phyloP scores from a whole-genome alignment of 1,140 invertebrate genomes.

The Stratiolaelaps scimitus region DNA sequence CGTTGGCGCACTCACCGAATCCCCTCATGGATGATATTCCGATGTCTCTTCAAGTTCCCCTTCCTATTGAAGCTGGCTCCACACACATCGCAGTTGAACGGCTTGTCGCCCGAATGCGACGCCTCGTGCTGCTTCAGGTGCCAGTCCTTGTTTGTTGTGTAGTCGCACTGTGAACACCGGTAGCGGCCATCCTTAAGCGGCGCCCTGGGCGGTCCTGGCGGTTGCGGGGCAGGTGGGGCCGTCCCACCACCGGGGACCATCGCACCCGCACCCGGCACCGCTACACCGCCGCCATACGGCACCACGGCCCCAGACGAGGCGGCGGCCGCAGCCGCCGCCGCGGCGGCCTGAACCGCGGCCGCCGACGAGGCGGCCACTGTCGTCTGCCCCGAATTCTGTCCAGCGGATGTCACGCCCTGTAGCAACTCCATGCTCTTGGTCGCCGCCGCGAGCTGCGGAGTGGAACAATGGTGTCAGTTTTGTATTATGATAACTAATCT shows the following conservation, averaged over 20 bases:
- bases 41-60: conserved; percentile 26
- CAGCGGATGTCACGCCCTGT: too few relatives aligned
- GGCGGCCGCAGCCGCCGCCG: too few relatives aligned
- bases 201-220: conserved; percentile 22
- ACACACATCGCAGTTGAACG: conserved; percentile 28
- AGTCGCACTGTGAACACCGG: conserved; percentile 28
- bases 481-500: too few relatives aligned
- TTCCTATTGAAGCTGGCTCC: conserved; percentile 26
- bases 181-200: conserved; percentile 27
- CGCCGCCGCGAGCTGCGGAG: too few relatives aligned
- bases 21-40: conserved; percentile 27
- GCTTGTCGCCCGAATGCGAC: conserved; percentile 26
- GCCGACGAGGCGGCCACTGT: not conserved
- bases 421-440: too few relatives aligned
- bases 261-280: too few relatives aligned
- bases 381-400: not conserved
- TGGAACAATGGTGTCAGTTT: too few relatives aligned
- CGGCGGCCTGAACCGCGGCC: not conserved
- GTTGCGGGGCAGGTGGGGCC: not conserved
- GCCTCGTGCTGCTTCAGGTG: conserved; percentile 28
- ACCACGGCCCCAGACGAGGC: too few relatives aligned
- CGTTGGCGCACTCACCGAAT: conserved; percentile 9
- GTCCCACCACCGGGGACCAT: too few relatives aligned
- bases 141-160: conserved; percentile 28
- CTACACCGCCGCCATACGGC: too few relatives aligned